A percentile compares a stretch with the other conserved stretches of the same genome.
Evolutionary conservation across 1,140 invertebrate genomes (phyloP).

Genomic region (Drosophila cardini): DNA sequence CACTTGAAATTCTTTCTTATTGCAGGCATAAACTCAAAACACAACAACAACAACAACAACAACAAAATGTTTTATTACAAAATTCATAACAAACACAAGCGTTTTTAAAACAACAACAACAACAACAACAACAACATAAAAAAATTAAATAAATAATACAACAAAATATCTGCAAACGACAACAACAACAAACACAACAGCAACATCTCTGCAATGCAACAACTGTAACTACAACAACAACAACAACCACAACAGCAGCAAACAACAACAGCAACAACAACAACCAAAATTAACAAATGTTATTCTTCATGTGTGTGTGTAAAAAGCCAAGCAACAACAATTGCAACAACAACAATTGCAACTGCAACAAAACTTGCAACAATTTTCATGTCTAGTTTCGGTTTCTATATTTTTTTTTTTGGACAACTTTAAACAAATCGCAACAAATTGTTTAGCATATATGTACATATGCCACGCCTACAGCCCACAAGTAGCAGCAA

Average conservation of each 20-base stretch:
- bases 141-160: slow-evolving; percentile 22
- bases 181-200: slow-evolving; percentile 9
- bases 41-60: slow-evolving; percentile 54
- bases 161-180: slow-evolving; percentile 28
- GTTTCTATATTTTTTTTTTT: slow-evolving; percentile 32
- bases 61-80: slow-evolving; percentile 51
- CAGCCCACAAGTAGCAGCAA: slow-evolving; percentile 21
- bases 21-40: slow-evolving; percentile 73
- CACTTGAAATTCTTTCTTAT: slow-evolving; percentile 26
- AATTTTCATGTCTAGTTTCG: slow-evolving; percentile 43
- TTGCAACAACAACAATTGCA: slow-evolving; percentile 42
- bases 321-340: slow-evolving; percentile 56
- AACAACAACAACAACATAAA: slow-evolving; percentile 26
- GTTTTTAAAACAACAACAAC: slow-evolving; percentile 68
- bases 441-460: slow-evolving; percentile 21
- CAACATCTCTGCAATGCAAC: slow-evolving; percentile 65
- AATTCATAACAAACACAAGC: slow-evolving; percentile 65
- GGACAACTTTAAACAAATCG: slow-evolving; percentile 3
- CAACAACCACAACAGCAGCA: slow-evolving; percentile 31
- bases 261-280: slow-evolving; percentile 35
- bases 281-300: slow-evolving; percentile 40
- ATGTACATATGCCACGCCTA: slow-evolving; percentile 36
- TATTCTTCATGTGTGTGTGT: slow-evolving; percentile 66
- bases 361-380: slow-evolving; percentile 35
- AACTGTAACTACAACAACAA: slow-evolving; percentile 36